Evolutionary conservation across 2,113 vertebrate species (phyloP), one percentile per base, ranked within the genome.

Genomic region (Danionella cerebrum): DNA sequence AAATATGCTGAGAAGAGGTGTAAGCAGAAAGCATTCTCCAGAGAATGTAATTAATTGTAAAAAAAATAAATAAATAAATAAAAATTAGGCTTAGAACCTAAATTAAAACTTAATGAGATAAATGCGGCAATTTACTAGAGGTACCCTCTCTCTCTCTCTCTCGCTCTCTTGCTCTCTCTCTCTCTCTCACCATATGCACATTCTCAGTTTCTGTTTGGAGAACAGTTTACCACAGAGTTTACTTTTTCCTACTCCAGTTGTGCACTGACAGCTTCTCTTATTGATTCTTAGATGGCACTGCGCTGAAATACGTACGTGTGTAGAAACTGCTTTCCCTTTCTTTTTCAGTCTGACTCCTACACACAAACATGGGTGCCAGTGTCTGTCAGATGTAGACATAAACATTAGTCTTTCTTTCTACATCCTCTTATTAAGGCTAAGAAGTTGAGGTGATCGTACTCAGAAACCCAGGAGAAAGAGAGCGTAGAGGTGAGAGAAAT

Each of bases 141-240:
- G n/a, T n/a, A n/a, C n/a, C n/a, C n/a, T n/a, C n/a, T n/a, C n/a
- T n/a, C n/a, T n/a, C n/a, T n/a, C n/a, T n/a, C n/a, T n/a, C n/a
- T n/a, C n/a, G n/a, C n/a, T n/a, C n/a, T n/a, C n/a, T n/a, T n/a
- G n/a, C n/a, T n/a, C n/a, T n/a, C n/a, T n/a, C n/a, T n/a, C n/a
- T n/a, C n/a, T n/a, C n/a, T n/a, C n/a, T n/a, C n/a, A n/a, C n/a
- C n/a, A n/a, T 53, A 29, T 29, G 52, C 33, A 69, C 76, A n/a
- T 55, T 22, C n/a, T 38, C 51, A n/a, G 63, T 69, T 75, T 63
- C 65, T 51, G 62, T 67, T 42, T 71, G 54, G 50, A 72, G 62
- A 70, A 70, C 41, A 41, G n/a, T 22, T 41, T 39, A 58, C 54
- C 54, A 59, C 48, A 62, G 62, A 18, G 22, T 42, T 53, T 72